Conservation (phyloP, 2,888 invertebrate genomes). For the Thymelicus acteon region DNA sequence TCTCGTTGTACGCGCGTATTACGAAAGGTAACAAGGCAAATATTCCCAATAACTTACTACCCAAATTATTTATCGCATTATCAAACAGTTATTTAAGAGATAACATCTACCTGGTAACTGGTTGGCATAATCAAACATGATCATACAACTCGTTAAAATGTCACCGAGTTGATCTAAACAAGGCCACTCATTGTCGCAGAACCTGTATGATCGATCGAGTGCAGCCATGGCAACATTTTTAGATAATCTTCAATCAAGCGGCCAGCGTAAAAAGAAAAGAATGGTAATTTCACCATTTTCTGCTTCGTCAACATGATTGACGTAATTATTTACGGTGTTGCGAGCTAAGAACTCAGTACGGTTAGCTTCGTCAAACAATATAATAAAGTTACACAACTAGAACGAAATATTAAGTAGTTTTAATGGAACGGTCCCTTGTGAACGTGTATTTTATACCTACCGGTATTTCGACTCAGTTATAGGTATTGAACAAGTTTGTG, state of each 20-base stretch:
- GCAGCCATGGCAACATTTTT: conserved; percentile 30
- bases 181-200: conserved; percentile 34
- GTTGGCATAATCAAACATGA: conserved; percentile 23
- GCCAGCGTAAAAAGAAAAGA: conserved; percentile 24
- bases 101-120: conserved; percentile 12
- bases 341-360: neutral
- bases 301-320: conserved; percentile 13
- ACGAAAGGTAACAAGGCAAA: neutral
- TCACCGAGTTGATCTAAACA: conserved; percentile 31
- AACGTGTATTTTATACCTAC: too few species aligned
- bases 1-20: too few species aligned
- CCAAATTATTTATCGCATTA: conserved; percentile 9
- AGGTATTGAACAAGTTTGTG: neutral
- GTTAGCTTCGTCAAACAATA: neutral
- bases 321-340: conserved; percentile 10
- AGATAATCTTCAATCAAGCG: conserved; percentile 35
- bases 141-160: conserved; percentile 23
- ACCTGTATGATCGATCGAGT: conserved; percentile 36
- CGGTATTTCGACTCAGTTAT: too few species aligned
- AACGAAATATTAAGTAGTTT: neutral
- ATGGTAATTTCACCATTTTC: conserved; percentile 25
- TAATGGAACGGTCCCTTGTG: too few species aligned
- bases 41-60: neutral
- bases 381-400: neutral
- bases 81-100: conserved; percentile 19